These are phyloP conservation scores for Trichomycterus rosablanca DNA, from an alignment of 2,113 vertebrate species.

Conservation along the genomic window DNA sequence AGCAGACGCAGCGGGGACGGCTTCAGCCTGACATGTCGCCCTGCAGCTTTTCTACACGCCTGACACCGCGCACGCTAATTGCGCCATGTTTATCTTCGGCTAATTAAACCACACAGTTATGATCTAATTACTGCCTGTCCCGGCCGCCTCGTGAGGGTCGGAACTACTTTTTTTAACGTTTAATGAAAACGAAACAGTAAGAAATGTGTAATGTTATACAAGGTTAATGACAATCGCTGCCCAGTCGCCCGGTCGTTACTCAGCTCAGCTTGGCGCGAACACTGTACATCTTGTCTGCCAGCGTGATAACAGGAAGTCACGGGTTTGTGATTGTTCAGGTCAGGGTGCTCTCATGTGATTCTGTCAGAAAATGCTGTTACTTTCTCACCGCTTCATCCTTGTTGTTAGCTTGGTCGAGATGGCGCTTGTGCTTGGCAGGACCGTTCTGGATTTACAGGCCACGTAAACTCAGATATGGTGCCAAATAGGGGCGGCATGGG, in stretches of 20 bases:
- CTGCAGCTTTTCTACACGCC: conserved; percentile 48
- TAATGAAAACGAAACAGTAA: too few species aligned
- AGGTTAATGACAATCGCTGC: background rate
- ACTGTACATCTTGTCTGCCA: conserved; percentile 4
- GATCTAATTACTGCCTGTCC: conserved; percentile 48
- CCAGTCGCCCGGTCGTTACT: too few species aligned
- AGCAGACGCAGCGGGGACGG: conserved; percentile 28
- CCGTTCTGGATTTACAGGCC: background rate
- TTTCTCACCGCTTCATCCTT: conserved; percentile 47
- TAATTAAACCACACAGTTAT: conserved; percentile 52
- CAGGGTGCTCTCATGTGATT: conserved; percentile 10
- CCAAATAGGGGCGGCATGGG: too few species aligned
- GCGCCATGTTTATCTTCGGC: conserved; percentile 51
- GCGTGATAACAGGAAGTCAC: conserved; percentile 6
- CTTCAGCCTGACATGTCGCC: conserved; percentile 49
- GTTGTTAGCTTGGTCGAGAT: background rate
- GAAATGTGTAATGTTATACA: background rate
- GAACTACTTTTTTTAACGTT: background rate
- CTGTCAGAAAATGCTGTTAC: conserved; percentile 18
- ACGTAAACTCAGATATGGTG: too few species aligned
- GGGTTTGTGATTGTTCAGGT: conserved; percentile 23
- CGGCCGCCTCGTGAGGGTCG: background rate
- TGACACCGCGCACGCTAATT: conserved; percentile 54
- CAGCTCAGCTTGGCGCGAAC: background rate
- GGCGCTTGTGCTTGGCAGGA: background rate